phyloP scores from a whole-genome alignment of 2,113 vertebrate genomes.

The Rattus rattus region DNA sequence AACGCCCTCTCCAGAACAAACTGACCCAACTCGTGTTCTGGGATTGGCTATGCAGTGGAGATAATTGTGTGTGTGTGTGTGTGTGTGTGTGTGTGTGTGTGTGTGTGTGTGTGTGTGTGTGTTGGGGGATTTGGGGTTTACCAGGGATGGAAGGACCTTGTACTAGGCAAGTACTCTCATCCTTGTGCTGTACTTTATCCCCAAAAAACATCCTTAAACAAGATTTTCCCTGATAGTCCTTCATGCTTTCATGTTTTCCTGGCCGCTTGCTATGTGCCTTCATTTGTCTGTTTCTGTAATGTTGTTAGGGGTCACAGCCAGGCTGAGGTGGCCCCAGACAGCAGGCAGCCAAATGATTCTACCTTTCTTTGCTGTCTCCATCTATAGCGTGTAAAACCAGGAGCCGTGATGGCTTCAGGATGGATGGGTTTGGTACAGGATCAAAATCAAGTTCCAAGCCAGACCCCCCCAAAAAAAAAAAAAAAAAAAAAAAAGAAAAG shows the following conservation, averaged over 20 bases:
- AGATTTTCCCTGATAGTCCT: neutral
- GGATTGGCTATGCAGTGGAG: neutral
- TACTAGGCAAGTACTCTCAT: neutral
- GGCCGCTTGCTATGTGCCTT: neutral
- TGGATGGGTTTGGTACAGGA: neutral
- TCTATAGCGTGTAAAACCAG: neutral
- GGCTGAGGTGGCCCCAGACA: neutral
- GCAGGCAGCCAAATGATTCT: constrained; percentile 17
- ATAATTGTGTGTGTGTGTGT: neutral
- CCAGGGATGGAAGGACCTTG: neutral
- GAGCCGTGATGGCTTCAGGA: neutral
- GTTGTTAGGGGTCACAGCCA: neutral
- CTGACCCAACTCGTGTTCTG: neutral
- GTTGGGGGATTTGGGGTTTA: neutral
- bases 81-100: neutral
- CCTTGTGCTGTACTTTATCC: neutral
- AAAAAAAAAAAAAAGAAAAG: too few species aligned
- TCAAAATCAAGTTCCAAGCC: constrained; percentile 26
- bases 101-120: neutral
- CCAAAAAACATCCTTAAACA: neutral
- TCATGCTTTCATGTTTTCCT: neutral
- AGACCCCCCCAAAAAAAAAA: neutral
- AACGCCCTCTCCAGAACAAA: constrained; percentile 16
- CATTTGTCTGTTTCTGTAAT: neutral
- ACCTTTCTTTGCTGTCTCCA: neutral